These are phyloP conservation scores for Calosoma granatense DNA, from an alignment of 1,140 invertebrate genomes.

Conservation along the genomic window DNA sequence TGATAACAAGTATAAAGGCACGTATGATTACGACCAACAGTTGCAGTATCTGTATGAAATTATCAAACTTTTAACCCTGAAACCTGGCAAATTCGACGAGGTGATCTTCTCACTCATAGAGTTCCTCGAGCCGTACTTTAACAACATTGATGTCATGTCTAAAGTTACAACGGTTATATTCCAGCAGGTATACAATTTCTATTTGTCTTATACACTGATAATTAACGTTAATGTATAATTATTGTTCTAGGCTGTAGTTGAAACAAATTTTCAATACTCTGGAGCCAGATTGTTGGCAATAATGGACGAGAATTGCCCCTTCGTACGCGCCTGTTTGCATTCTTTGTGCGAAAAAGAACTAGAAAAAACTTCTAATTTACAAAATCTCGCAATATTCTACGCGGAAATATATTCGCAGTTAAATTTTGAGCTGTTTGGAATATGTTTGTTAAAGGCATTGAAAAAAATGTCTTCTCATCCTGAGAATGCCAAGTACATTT, in stretches of 20 bases:
- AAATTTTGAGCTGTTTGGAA: slow-evolving; percentile 7
- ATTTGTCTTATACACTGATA: background rate
- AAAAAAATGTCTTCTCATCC: slow-evolving; percentile 13
- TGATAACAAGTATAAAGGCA: background rate
- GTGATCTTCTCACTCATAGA: background rate
- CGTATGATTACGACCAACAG: background rate
- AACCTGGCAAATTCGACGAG: background rate
- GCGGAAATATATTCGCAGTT: slow-evolving; percentile 10
- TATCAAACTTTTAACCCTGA: background rate
- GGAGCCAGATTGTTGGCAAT: background rate
- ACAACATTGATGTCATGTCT: background rate
- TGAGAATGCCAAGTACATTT: slow-evolving; percentile 43
- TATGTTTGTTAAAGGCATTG: background rate
- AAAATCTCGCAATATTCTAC: slow-evolving; percentile 3
- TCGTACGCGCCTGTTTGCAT: background rate
- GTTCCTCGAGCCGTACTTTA: background rate
- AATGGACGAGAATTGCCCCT: background rate
- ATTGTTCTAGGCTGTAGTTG: background rate
- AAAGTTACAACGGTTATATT: background rate
- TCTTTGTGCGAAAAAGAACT: background rate
- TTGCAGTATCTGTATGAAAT: background rate
- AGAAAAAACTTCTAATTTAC: background rate
- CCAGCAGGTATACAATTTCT: background rate
- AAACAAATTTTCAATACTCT: background rate
- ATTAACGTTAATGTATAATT: no score